A percentile compares a stretch with the other conserved stretches of the same genome.
phyloP scores from a whole-genome alignment of 2,888 invertebrate genomes.

The Anorthoa munda region DNA sequence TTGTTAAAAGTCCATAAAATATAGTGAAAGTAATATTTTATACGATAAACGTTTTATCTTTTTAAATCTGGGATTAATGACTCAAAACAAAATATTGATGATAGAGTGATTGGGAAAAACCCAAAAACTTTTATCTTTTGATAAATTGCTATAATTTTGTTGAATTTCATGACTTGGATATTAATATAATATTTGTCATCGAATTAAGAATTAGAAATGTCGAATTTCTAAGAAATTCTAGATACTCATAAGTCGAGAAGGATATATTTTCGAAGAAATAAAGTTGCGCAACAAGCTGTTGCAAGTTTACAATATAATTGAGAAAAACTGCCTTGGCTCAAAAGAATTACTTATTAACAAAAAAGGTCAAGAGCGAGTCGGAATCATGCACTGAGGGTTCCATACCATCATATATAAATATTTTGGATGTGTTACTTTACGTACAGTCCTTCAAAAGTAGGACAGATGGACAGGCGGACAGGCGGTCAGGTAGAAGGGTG shows the following conservation, averaged over 20 bases:
- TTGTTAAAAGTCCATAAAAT: not conserved
- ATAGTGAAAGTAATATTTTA: slow-evolving; percentile 18
- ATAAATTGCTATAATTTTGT: not conserved
- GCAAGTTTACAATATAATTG: not conserved
- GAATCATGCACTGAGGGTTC: no score
- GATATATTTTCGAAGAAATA: no score
- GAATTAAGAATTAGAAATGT: not conserved
- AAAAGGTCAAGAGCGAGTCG: no score
- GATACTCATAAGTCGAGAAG: no score
- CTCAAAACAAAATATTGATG: slow-evolving; percentile 22
- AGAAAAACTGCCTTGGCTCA: no score
- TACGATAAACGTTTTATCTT: slow-evolving; percentile 9
- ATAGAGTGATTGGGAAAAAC: slow-evolving; percentile 13
- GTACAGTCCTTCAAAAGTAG: no score
- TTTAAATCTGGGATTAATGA: slow-evolving; percentile 25
- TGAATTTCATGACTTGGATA: not conserved
- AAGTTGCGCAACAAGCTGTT: no score
- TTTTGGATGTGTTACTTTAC: no score
- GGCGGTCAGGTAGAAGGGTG: no score
- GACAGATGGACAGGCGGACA: no score
- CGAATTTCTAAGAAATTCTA: not conserved
- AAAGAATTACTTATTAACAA: no score
- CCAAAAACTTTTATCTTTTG: not conserved
- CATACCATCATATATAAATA: no score
- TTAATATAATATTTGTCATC: not conserved